Conservation (phyloP, 1,140 invertebrate genomes). For the Pinna nobilis region DNA sequence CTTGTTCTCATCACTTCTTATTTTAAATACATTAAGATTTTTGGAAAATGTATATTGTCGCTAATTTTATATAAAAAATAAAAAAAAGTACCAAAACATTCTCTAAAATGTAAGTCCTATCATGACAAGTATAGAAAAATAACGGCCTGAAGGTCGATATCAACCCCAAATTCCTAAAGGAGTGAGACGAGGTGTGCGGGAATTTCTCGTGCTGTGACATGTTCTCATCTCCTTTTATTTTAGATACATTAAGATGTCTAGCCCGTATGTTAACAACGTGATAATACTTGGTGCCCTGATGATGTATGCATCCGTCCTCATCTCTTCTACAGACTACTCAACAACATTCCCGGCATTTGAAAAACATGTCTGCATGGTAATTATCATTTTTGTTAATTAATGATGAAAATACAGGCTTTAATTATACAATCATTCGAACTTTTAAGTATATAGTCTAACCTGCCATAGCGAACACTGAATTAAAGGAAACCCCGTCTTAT, state of each 20-base stretch:
- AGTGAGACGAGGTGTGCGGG: background rate
- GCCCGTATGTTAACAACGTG: conserved; percentile 97
- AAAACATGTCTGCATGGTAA: conserved; percentile 93
- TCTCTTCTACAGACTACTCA: conserved; percentile 94
- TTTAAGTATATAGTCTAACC: too few relatives aligned
- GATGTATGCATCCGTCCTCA: conserved; percentile 96
- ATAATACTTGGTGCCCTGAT: conserved; percentile 98
- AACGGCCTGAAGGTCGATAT: background rate
- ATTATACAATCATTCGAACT: too few relatives aligned
- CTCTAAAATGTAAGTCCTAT: background rate
- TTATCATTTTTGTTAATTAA: conserved; percentile 9
- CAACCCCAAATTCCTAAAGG: background rate
- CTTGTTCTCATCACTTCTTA: background rate
- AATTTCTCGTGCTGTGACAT: background rate
- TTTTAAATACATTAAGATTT: conserved; percentile 86
- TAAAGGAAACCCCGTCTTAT: too few relatives aligned
- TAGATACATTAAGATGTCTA: conserved; percentile 99
- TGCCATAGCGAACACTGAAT: too few relatives aligned
- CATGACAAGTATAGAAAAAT: background rate
- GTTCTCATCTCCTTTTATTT: background rate
- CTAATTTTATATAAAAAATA: background rate
- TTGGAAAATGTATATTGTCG: background rate
- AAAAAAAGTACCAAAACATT: background rate
- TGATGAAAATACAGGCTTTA: background rate
- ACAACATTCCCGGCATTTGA: conserved; percentile 89